Evolutionary conservation across 2,888 invertebrate genomes (phyloP).

Genomic region (Smittia sp.): DNA sequence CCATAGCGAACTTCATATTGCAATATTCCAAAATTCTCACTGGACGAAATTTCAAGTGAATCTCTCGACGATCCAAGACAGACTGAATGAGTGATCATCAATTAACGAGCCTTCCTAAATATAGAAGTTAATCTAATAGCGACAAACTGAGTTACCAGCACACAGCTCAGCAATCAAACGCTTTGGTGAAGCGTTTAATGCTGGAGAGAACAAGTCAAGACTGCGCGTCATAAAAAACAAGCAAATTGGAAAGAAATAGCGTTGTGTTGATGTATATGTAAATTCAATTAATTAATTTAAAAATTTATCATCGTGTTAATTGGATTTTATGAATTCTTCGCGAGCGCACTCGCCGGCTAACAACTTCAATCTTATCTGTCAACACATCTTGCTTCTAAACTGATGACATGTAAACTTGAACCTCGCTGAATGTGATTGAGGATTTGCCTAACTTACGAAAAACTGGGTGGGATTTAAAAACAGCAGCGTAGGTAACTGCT

Average conservation of each 20-base stretch:
- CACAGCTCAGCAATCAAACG: conserved; percentile 9
- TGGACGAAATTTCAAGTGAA: background rate
- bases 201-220: background rate
- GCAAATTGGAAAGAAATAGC: background rate
- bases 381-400: background rate
- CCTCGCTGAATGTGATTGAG: no score
- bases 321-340: conserved; percentile 1
- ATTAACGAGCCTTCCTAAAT: conserved; percentile 10
- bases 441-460: no score
- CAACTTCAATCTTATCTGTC: background rate
- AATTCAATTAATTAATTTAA: conserved; percentile 22
- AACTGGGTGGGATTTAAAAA: no score
- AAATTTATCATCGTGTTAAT: background rate
- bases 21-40: background rate
- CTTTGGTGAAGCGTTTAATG: conserved; percentile 29
- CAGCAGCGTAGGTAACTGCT: no score
- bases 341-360: background rate
- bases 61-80: background rate
- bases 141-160: background rate
- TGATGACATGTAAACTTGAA: background rate
- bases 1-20: conserved; percentile 27
- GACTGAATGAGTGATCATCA: conserved; percentile 31
- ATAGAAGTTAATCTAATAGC: conserved; percentile 17
- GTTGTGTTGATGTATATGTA: conserved; percentile 21
- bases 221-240: background rate